A percentile compares a stretch with the other conserved stretches of the same genome.
Evolutionary conservation across 2,797 vertebrate species (phyloP).

Genomic region (Hydrolagus colliei): DNA sequence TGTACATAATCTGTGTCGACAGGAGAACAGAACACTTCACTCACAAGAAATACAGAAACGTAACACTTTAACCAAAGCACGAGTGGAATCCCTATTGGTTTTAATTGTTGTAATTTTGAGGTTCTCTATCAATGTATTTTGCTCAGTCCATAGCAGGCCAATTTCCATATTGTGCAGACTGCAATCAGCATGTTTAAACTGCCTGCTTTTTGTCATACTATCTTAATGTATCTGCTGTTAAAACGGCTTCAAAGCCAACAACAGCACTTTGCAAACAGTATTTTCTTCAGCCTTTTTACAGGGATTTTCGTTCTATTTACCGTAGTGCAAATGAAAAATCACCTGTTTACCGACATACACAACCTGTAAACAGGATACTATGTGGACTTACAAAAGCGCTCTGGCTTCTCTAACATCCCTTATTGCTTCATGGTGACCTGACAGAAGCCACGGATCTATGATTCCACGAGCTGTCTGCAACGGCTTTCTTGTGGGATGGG

Average conservation of each 20-base stretch:
- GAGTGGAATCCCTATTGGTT: no score
- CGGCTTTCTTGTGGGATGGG: conserved; percentile 1
- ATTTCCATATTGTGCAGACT: neutral
- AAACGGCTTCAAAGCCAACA: no score
- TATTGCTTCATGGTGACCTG: neutral
- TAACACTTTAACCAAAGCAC: neutral
- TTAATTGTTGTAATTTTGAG: neutral
- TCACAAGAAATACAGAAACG: neutral
- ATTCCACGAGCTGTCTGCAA: neutral
- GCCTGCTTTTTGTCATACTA: neutral
- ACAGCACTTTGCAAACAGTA: neutral
- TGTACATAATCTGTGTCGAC: neutral
- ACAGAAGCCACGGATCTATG: conserved; percentile 5
- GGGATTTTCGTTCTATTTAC: neutral
- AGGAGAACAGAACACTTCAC: neutral
- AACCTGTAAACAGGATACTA: neutral
- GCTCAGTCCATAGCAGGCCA: neutral
- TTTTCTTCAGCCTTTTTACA: neutral
- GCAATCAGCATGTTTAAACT: neutral
- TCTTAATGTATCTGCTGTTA: neutral
- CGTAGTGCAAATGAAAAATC: neutral
- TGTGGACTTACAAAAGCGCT: neutral
- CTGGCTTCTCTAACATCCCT: neutral
- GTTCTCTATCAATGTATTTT: neutral
- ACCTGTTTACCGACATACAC: neutral